A percentile compares a stretch with the other conserved stretches of the same genome.
These are phyloP conservation scores for Platygyra sinensis DNA, from an alignment of 64 coral and sea anemone species.

Conservation along the genomic window DNA sequence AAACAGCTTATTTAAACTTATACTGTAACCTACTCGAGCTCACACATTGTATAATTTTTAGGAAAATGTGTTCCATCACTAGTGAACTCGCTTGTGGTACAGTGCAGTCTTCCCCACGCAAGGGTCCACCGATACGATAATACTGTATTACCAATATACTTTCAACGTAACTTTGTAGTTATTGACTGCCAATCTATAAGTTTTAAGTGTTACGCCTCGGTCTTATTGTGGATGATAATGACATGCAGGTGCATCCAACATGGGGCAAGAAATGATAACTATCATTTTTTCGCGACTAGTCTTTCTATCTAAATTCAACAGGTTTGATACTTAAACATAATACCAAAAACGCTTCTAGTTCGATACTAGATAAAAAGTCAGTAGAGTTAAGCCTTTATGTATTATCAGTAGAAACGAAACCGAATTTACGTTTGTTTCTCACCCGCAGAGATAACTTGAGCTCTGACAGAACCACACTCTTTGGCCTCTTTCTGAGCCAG, in stretches of 20 bases:
- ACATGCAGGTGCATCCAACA: no score
- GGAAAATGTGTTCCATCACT: conserved; percentile 98
- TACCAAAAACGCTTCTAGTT: no score
- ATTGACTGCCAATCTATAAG: background rate
- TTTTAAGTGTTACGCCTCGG: background rate
- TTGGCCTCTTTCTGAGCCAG: conserved; percentile 26
- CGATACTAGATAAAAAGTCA: background rate
- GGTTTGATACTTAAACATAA: no score
- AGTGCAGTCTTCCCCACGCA: conserved; percentile 93
- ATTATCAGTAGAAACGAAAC: background rate
- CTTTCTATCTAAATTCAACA: no score
- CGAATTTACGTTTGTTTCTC: background rate
- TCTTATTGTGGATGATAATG: no score
- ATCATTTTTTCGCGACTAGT: no score
- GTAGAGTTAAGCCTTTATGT: background rate
- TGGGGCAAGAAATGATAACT: no score
- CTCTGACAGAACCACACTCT: conserved; percentile 88
- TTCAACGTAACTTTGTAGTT: background rate
- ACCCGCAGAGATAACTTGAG: conserved; percentile 79
- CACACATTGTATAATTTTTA: conserved; percentile 98
- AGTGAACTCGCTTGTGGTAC: conserved; percentile 80
- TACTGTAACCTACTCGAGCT: no score
- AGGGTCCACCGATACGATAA: conserved; percentile 74
- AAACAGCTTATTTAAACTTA: no score
- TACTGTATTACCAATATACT: background rate